Evolutionary conservation across 2,888 invertebrate species (phyloP), one percentile per base, ranked within the genome.

Genomic region (Dryobota labecula): DNA sequence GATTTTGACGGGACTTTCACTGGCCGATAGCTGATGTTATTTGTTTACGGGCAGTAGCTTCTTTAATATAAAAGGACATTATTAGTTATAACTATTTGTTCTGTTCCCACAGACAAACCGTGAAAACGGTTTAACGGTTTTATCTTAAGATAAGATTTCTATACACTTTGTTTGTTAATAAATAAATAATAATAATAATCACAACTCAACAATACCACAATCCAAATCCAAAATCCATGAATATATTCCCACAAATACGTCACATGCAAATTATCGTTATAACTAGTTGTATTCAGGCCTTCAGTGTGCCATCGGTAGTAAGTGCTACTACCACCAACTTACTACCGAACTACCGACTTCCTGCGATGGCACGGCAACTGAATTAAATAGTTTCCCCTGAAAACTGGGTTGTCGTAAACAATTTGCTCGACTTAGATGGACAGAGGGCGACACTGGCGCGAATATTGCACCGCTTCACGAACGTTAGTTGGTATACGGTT

Each of bases 331-430:
- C 82, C 84, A 77, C 74, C 87, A 90, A 92, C 91, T 92, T 90
- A 88, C 87, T 90, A 85, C 83, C 85, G 83, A 86, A 88, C 87
- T 90, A 85, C 84, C 85, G 84, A 86, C 87, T 89, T 90, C 84
- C 89, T 84, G 76, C 88, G 85, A 86, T 80, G 82, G 85, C 79
- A 90, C 87, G 88, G 89, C 89, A 93, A 93, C 91, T 92, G 92
- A 94, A 94, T 95, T 94, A 94, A 93, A 93, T 91, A 94, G 93
- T 93, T 94, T 88, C 88, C 84, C 86, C 87, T 89, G 84, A 91
- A 92, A 94, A 94, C 92, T 93, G 88, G 93, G 92, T 91, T 92
- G 91, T 89, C 91, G 90, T 90, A 91, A 94, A 92, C 93, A 93
- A 93, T 94, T 93, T 92, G 87, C 87, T 82, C 84, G 88, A 88